Conservation (phyloP, 1,140 invertebrate genomes). For the Drosophila nigrodunni region DNA sequence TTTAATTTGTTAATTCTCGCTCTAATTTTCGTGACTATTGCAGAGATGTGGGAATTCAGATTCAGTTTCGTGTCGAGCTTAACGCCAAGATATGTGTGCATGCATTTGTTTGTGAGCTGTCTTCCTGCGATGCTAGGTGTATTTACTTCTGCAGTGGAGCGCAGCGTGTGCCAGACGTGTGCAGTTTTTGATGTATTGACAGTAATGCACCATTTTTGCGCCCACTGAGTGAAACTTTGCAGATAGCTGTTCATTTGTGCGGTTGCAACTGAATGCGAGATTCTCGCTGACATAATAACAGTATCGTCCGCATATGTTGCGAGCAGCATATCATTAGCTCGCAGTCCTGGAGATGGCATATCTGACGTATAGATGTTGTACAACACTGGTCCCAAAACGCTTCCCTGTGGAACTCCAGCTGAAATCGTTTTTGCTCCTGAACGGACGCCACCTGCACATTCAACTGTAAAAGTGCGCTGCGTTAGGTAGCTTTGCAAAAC, state of each 20-base stretch:
- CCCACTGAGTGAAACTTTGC: not conserved
- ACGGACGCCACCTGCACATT: not conserved
- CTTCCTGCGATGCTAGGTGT: not conserved
- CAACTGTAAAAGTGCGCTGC: not conserved
- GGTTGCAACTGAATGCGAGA: not conserved
- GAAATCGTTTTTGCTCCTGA: not conserved
- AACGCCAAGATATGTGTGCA: not conserved
- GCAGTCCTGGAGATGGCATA: not conserved
- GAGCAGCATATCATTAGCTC: not conserved
- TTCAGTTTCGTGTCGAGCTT: not conserved
- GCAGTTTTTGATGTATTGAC: not conserved
- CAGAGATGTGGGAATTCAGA: not conserved
- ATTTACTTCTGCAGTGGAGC: not conserved
- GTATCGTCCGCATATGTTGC: conserved; percentile 7
- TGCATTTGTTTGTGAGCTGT: not conserved
- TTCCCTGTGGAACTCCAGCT: conserved; percentile 1
- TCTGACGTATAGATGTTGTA: not conserved
- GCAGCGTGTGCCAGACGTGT: not conserved
- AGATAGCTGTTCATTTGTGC: not conserved
- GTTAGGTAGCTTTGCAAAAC: not conserved
- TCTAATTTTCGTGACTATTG: not conserved
- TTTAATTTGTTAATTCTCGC: not conserved
- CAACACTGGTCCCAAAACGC: not conserved
- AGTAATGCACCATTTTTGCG: not conserved
- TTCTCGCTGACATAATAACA: not conserved